Evolutionary conservation across 2,888 invertebrate species (phyloP).

Genomic region (Drosophila parthenogenetica): DNA sequence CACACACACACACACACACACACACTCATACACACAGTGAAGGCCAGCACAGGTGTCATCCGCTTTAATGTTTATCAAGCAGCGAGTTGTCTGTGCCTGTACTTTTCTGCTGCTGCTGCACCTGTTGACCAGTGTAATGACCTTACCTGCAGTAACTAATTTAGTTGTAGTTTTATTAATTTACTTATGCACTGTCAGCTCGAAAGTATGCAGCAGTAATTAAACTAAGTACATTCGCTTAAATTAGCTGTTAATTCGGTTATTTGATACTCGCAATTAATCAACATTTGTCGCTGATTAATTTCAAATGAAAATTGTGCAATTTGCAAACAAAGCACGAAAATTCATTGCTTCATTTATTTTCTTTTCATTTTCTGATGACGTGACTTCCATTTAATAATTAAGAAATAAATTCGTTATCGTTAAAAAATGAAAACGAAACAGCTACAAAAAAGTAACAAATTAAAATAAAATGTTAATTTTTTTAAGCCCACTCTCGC

Average conservation of each 20-base stretch:
- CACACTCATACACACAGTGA: background rate
- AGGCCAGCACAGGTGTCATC: constrained; percentile 74
- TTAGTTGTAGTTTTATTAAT: background rate
- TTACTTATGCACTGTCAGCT: background rate
- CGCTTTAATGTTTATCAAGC: constrained; percentile 50
- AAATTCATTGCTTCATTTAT: background rate
- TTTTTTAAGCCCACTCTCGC: constrained; percentile 22
- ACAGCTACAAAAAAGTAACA: constrained; percentile 9
- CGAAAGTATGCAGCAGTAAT: constrained; percentile 32
- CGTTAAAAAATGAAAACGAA: constrained; percentile 19
- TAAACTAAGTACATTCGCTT: constrained; percentile 3
- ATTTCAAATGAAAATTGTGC: constrained; percentile 63
- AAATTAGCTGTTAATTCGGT: constrained; percentile 43
- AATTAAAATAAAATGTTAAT: constrained; percentile 67
- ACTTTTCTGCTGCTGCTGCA: constrained; percentile 30
- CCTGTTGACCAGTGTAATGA: constrained; percentile 10
- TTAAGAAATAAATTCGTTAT: constrained; percentile 67
- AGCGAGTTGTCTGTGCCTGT: constrained; percentile 14
- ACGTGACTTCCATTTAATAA: constrained; percentile 65
- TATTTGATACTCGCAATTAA: constrained; percentile 43
- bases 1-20: constrained; percentile 3
- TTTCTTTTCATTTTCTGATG: constrained; percentile 23
- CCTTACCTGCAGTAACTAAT: constrained; percentile 4
- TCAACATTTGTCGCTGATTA: constrained; percentile 69
- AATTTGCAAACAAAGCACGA: constrained; percentile 22